Evolutionary conservation across 2,888 invertebrate species (phyloP).

Genomic region (Phymatocera aterrima): DNA sequence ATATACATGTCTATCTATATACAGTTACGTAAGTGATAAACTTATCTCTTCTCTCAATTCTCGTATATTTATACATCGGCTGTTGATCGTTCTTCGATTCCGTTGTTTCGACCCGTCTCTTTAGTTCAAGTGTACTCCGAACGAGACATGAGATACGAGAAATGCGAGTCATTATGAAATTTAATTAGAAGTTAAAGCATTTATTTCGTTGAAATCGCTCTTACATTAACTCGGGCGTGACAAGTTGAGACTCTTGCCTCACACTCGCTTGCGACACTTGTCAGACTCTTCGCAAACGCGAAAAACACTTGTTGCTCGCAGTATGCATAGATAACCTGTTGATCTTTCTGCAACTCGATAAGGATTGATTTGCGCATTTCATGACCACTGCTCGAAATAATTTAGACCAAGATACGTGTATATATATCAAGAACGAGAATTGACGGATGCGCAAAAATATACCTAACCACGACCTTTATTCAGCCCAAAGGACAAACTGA

Average conservation of each 20-base stretch:
- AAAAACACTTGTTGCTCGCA: slow-evolving; percentile 34
- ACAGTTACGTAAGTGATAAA: neutral
- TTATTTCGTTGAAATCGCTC: no score
- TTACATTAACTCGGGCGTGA: no score
- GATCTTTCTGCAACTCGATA: neutral
- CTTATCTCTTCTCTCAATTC: neutral
- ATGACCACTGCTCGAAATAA: neutral
- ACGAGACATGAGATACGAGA: no score
- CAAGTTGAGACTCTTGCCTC: no score
- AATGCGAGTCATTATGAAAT: no score
- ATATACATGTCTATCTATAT: neutral
- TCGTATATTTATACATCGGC: no score
- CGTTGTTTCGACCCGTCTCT: neutral
- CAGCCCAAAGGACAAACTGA: slow-evolving; percentile 15
- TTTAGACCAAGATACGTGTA: no score
- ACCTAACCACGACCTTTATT: slow-evolving; percentile 39
- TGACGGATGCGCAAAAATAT: neutral
- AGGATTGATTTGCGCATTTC: neutral
- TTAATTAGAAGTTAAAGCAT: no score
- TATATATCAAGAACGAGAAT: slow-evolving; percentile 17
- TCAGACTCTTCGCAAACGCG: neutral
- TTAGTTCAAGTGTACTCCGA: neutral
- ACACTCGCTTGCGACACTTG: no score
- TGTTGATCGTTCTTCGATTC: neutral
- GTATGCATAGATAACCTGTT: no score